Percentiles rank a stretch among this genome's conserved stretches.
These are phyloP conservation scores for Enteromius argenteus DNA, from an alignment of 2,797 vertebrate species.

Conservation along the genomic window DNA sequence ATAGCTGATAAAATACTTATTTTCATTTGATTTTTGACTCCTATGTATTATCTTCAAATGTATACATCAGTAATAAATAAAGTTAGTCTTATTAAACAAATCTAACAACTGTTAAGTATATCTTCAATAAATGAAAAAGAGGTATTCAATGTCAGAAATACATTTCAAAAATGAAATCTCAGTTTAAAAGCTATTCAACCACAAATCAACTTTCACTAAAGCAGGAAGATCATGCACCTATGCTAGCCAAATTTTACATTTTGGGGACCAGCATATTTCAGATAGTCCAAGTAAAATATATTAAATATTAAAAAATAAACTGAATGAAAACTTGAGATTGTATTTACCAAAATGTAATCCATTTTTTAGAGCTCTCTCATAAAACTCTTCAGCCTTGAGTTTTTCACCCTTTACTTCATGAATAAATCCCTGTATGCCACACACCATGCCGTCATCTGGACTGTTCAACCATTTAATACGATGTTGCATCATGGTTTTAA, in stretches of 20 bases:
- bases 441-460: constrained; percentile 60
- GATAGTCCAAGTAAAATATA: too few species aligned
- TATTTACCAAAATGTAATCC: not conserved
- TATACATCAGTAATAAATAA: not conserved
- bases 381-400: constrained; percentile 69
- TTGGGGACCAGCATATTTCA: too few species aligned
- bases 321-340: not conserved
- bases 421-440: constrained; percentile 71
- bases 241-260: too few species aligned
- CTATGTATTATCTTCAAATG: not conserved
- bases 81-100: not conserved
- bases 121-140: too few species aligned
- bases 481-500: constrained; percentile 61
- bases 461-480: constrained; percentile 42
- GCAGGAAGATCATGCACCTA: too few species aligned
- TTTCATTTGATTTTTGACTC: not conserved
- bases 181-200: not conserved
- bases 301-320: too few species aligned
- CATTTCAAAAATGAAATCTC: not conserved
- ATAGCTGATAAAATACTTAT: too few species aligned
- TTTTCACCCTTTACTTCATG: constrained; percentile 66
- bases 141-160: too few species aligned
- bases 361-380: constrained; percentile 69
- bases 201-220: not conserved
- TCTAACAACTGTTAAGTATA: too few species aligned